Evolutionary conservation across 2,797 vertebrate species (phyloP).

Genomic region (Sphenodon punctatus): DNA sequence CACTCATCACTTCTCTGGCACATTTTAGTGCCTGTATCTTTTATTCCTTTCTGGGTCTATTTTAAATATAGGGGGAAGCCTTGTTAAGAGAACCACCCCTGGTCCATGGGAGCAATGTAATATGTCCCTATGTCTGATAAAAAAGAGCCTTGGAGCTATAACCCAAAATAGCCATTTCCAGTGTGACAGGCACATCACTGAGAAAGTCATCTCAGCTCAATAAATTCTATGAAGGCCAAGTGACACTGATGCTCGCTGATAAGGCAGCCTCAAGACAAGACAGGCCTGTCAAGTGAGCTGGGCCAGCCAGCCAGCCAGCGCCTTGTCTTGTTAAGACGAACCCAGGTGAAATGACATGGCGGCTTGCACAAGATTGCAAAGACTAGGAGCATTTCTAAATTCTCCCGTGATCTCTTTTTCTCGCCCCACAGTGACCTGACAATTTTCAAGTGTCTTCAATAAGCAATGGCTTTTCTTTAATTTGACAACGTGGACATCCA

Average conservation of each 20-base stretch:
- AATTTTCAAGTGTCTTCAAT: background rate
- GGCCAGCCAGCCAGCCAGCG: background rate
- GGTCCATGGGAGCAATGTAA: background rate
- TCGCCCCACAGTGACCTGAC: background rate
- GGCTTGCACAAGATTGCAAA: too few relatives aligned
- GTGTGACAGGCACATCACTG: background rate
- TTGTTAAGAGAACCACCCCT: constrained; percentile 1
- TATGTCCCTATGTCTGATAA: constrained; percentile 9
- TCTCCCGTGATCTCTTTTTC: background rate
- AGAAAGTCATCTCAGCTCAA: rapidly evolving
- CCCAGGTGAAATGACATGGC: background rate
- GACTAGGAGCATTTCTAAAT: background rate
- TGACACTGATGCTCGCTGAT: background rate
- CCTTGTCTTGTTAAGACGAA: background rate
- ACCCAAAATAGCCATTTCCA: constrained; percentile 7
- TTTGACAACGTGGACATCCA: too few relatives aligned
- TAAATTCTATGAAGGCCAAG: background rate
- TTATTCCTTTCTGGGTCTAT: background rate
- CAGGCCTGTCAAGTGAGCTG: background rate
- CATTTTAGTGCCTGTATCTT: background rate
- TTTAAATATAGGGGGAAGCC: constrained; percentile 9
- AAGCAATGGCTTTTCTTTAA: background rate
- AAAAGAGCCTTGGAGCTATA: background rate
- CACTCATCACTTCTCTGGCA: background rate
- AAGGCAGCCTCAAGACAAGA: background rate